These are phyloP conservation scores for Atethmia centrago DNA, from an alignment of 2,888 invertebrate genomes.

Conservation along the genomic window DNA sequence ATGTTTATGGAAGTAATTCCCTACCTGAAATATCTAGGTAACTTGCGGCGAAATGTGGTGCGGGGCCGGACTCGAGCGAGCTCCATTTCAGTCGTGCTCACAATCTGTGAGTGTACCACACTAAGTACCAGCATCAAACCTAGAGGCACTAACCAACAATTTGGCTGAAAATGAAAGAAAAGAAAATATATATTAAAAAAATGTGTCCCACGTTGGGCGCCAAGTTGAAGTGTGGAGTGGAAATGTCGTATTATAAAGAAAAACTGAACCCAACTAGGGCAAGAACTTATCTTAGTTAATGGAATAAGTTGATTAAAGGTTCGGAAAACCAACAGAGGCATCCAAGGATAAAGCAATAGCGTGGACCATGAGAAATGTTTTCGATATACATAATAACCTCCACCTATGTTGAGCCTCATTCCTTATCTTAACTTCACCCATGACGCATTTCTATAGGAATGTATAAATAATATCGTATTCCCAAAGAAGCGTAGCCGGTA, in stretches of 20 bases:
- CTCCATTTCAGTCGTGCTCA: slow-evolving; percentile 89
- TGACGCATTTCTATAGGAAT: slow-evolving; percentile 27
- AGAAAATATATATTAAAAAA: neutral
- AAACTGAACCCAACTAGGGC: neutral
- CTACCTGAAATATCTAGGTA: slow-evolving; percentile 88
- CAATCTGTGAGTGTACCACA: slow-evolving; percentile 88
- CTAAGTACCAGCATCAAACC: slow-evolving; percentile 87
- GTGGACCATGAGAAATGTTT: neutral
- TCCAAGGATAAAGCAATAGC: neutral
- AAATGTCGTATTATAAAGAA: neutral
- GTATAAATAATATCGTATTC: slow-evolving; percentile 28
- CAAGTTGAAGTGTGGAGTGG: neutral
- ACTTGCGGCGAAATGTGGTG: slow-evolving; percentile 80
- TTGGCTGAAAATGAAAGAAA: slow-evolving; percentile 74
- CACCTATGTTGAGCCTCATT: neutral
- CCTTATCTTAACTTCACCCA: slow-evolving; percentile 7
- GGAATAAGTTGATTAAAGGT: neutral
- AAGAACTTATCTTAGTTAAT: neutral
- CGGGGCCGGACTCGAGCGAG: slow-evolving; percentile 85
- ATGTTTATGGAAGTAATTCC: slow-evolving; percentile 60
- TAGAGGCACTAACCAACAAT: slow-evolving; percentile 86
- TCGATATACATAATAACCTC: neutral
- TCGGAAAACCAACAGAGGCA: neutral
- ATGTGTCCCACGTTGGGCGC: slow-evolving; percentile 21
- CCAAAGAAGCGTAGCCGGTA: slow-evolving; percentile 6